Base-by-base conservation (phyloP, 2,113 vertebrate genomes). In the Cavia porcellus region DNA sequence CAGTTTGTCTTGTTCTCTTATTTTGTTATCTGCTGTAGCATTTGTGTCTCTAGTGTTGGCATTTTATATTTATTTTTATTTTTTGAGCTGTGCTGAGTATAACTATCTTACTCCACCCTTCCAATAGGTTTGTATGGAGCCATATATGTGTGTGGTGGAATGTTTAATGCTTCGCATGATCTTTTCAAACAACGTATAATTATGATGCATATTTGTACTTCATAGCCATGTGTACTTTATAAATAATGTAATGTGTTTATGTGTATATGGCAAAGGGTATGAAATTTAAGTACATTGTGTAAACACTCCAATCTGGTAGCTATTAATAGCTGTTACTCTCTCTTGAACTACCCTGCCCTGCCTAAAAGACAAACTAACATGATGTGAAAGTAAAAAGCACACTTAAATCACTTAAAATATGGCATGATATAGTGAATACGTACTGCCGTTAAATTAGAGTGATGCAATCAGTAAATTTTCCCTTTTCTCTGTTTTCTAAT, bases 321-420 rank as follows among this genome's bases (percentile, higher is more conserved):
- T 57, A 19, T 57, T 74, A 90, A 87, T 81, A 95, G 55, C 57
- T 92, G 20, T 79, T 74, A 93, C 50, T 88, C 57, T 88, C 89
- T 82, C 52, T 81, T 93, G 86, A 70, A 91, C 82, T 83, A 59
- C 19, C 64, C 17, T 25, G 17, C 30, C 25, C 1, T 90, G 28
- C n/a, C 59, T 38, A 12, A 82, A 80, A 93, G 52, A 42, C 45
- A 90, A 81, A 47, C n/a, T 86, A 86, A 86, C 28, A 85, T 89
- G 38, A 25, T 45, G 50, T 57, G 81, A 93, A 95, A 61, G 15
- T 59, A 10, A 90, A 86, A 90, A 95, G 81, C 42, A 85, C 10
- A 45, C 17, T 38, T 68, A 68, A 57, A 15, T 75, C n/a, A 82
- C 66, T 61, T 81, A 89, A 89, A 95, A 88, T 55, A 47, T 32